These are phyloP conservation scores for Scaptodrosophila lebanonensis DNA, from an alignment of 1,140 invertebrate species.

Conservation along the genomic window DNA sequence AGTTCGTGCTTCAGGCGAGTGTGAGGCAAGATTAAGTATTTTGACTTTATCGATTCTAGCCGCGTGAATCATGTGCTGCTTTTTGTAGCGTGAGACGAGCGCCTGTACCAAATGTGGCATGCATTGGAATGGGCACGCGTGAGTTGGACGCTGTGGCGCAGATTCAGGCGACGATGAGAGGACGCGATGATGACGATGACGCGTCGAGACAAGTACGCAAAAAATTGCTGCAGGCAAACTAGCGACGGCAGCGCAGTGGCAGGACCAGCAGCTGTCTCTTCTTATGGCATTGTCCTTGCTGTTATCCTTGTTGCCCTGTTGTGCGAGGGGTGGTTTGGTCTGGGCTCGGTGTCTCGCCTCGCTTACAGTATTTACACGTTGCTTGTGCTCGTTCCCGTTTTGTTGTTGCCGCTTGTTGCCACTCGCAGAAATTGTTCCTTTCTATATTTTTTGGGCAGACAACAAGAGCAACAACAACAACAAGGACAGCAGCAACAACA, in stretches of 20 bases:
- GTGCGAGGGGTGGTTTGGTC: constrained; percentile 58
- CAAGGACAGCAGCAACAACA: not conserved
- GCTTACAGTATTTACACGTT: constrained; percentile 56
- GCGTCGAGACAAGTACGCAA: constrained; percentile 67
- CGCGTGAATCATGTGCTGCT: constrained; percentile 10
- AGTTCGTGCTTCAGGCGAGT: constrained; percentile 6
- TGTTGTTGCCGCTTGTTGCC: constrained; percentile 50
- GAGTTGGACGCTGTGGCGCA: constrained; percentile 33
- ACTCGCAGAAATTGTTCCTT: constrained; percentile 54
- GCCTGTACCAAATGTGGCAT: constrained; percentile 8
- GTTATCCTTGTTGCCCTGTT: constrained; percentile 21
- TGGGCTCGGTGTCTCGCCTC: constrained; percentile 45
- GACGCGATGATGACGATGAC: constrained; percentile 29
- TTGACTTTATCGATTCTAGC: constrained; percentile 10
- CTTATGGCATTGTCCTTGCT: constrained; percentile 65
- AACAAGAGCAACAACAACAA: constrained; percentile 16
- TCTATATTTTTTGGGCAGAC: constrained; percentile 52
- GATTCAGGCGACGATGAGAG: constrained; percentile 36
- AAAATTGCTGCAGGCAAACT: constrained; percentile 66
- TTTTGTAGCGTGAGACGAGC: not conserved
- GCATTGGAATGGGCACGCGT: constrained; percentile 46
- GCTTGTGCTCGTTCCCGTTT: constrained; percentile 5
- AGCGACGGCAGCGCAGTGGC: constrained; percentile 23
- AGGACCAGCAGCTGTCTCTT: constrained; percentile 37
- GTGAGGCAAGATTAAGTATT: constrained; percentile 37